Evolutionary conservation across 2,797 vertebrate genomes (phyloP).

Genomic region (Acomys russatus): DNA sequence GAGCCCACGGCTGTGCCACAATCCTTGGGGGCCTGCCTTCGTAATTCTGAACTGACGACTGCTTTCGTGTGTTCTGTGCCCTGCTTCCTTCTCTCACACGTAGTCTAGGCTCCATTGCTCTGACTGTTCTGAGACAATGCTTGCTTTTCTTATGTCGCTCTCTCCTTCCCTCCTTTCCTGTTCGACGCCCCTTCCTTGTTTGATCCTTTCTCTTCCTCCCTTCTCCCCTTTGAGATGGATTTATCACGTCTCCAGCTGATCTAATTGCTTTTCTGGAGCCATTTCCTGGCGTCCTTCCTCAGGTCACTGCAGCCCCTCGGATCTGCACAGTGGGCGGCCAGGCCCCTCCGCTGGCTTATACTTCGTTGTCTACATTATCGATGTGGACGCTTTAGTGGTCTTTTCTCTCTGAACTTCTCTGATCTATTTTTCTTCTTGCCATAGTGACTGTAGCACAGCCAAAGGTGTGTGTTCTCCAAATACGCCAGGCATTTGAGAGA

Average conservation of each 20-base stretch:
- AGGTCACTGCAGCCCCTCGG: neutral
- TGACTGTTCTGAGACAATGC: neutral
- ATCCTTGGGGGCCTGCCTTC: neutral
- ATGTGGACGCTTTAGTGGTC: neutral
- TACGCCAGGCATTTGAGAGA: neutral
- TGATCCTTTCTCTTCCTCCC: neutral
- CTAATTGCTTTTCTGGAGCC: neutral
- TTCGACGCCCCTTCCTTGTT: neutral
- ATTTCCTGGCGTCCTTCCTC: neutral
- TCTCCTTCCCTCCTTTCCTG: too few relatives aligned
- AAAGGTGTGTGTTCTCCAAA: neutral
- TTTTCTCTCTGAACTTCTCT: neutral
- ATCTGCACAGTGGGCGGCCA: neutral
- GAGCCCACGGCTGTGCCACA: rapidly evolving
- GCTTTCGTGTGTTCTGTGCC: neutral
- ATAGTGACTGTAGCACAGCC: rapidly evolving
- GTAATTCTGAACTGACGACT: neutral
- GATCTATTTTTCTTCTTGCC: neutral
- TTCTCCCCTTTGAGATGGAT: neutral
- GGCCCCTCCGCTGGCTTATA: neutral
- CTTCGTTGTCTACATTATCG: neutral
- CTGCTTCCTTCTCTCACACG: neutral
- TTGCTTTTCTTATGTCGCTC: neutral
- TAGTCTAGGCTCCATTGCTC: neutral
- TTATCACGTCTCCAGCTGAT: neutral